Percentiles rank a stretch among this genome's conserved stretches.
Conservation (phyloP, 2,113 vertebrate genomes). For the Peromyscus polionotus region DNA sequence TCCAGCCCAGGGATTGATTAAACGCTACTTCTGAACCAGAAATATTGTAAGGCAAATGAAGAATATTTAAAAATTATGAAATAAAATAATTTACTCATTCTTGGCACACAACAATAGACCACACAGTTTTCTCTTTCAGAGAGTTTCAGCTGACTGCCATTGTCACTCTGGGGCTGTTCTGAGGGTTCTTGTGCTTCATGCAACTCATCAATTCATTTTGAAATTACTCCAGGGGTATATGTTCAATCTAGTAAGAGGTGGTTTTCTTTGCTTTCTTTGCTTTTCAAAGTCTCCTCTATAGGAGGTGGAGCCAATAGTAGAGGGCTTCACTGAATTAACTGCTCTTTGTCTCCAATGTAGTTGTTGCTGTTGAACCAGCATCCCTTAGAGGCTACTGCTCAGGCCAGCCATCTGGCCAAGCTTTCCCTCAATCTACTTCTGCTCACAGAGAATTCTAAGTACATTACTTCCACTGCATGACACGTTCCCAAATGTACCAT, state of each 20-base stretch:
- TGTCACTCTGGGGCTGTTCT: slow-evolving; percentile 16
- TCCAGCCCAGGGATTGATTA: slow-evolving; percentile 33
- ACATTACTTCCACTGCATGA: background rate
- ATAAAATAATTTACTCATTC: slow-evolving; percentile 35
- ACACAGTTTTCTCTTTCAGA: slow-evolving; percentile 19
- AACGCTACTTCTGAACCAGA: slow-evolving; percentile 23
- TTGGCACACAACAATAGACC: background rate
- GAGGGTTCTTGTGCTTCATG: background rate
- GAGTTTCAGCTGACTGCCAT: slow-evolving; percentile 9
- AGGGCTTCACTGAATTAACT: background rate
- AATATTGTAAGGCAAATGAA: slow-evolving; percentile 9
- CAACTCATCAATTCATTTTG: background rate
- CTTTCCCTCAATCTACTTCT: slow-evolving; percentile 16
- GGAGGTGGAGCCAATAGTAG: background rate
- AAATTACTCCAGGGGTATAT: background rate
- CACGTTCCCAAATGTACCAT: background rate
- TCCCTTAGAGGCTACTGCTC: background rate
- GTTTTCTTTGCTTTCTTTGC: background rate
- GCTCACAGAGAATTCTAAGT: slow-evolving; percentile 46
- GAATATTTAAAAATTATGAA: slow-evolving; percentile 36
- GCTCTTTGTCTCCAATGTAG: background rate
- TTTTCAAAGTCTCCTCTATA: slow-evolving; percentile 1
- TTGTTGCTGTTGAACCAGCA: background rate
- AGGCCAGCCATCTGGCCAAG: background rate
- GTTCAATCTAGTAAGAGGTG: background rate